These are phyloP conservation scores for Turdus rufiventris DNA, from an alignment of 2,113 vertebrate genomes.

Conservation along the genomic window DNA sequence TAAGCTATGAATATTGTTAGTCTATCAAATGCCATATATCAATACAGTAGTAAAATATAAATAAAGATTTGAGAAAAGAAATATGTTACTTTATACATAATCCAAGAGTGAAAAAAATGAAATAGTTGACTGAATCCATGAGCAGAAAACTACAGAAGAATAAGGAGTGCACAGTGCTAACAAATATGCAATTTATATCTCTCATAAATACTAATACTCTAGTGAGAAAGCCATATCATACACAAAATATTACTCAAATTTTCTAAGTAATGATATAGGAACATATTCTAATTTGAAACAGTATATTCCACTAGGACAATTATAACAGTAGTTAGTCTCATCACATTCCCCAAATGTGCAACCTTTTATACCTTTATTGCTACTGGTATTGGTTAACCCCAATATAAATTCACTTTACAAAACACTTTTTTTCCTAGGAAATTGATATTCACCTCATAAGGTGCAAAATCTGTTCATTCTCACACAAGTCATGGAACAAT, in stretches of 20 bases:
- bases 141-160: background rate
- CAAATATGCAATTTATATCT: background rate
- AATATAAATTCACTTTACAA: background rate
- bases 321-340: background rate
- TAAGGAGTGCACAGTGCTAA: background rate
- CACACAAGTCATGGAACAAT: background rate
- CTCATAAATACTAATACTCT: background rate
- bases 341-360: background rate
- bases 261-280: background rate
- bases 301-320: background rate
- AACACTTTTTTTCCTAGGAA: background rate
- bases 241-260: background rate
- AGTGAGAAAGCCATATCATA: background rate
- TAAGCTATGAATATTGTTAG: background rate
- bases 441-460: background rate
- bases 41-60: background rate
- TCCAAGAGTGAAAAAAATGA: rapidly evolving
- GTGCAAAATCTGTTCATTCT: background rate
- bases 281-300: background rate
- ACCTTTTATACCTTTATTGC: background rate
- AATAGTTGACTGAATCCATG: background rate
- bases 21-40: background rate
- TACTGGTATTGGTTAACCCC: background rate
- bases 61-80: background rate
- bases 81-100: background rate